Base-by-base conservation (phyloP, 1,140 invertebrate species). In the Muscidifurax raptorellus region DNA sequence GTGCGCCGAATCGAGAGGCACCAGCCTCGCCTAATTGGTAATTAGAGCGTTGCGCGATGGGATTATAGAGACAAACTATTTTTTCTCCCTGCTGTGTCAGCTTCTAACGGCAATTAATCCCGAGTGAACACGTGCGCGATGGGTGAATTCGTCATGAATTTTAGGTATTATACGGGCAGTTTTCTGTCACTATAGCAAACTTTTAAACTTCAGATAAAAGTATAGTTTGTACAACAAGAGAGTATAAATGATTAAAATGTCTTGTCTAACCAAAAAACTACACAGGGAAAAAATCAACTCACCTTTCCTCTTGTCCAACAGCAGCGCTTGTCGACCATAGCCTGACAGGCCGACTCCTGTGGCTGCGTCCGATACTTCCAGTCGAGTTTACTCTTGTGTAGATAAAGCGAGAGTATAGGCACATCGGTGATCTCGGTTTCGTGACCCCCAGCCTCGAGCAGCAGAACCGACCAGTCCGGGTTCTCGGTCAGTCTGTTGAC, bases 331-430 rank as follows among this genome's bases (percentile, higher is more conserved):
- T 97, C 96, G 66, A 95, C 93, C 96, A 97, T 97, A 0, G 96
- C 97, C 89, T 96, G 96, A 86, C 97, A 98, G 0, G 97, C 97
- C 0, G 96, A 95, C 32, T 95, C 93, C 90, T 98, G 97, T 0
- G 97, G 96, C 88, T 98, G 96, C 0, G 98, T 97, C 93, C 96
- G 95, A 91, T 98, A 98, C 89, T 97, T 96, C 98, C 98, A 99
- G 92, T 99, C 98, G 86, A 98, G 87, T 92, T 97, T 97, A 88
- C 97, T 98, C 85, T 97, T 97, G 90, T 98, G 97, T 71, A 98
- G 93, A 88, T 97, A 98, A 5, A 98, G 91, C 25, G 97, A 98
- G 0, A 98, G 91, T 69, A 97, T 94, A 0, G 97, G 97, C 10
- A 98, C 97, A 89, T 97, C 96, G 0, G 96, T 96, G 44, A 97